Conservation (phyloP, 92 coral and sea anemone species). For the Montipora capitata region DNA sequence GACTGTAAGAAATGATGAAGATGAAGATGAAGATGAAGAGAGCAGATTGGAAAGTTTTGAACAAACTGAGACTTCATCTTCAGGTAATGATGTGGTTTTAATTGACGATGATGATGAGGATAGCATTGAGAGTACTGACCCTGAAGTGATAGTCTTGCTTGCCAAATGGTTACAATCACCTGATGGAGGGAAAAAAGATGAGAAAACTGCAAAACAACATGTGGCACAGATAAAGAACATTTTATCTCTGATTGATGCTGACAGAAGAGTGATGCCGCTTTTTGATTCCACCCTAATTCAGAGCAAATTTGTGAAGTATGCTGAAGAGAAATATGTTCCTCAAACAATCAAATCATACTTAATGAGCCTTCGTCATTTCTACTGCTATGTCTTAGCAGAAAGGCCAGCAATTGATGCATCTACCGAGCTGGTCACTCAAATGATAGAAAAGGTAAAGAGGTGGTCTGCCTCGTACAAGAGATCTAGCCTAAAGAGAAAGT, state of each 20-base stretch:
- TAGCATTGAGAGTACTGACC: constrained; percentile 31
- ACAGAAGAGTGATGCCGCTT: constrained; percentile 14
- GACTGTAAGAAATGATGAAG: constrained; percentile 16
- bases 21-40: constrained; percentile 15
- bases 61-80: constrained; percentile 27
- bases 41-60: constrained; percentile 22
- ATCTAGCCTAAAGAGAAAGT: constrained; percentile 36
- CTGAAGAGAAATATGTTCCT: constrained; percentile 28
- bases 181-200: constrained; percentile 49
- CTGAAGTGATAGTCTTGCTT: constrained; percentile 38
- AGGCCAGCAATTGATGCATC: constrained; percentile 33
- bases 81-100: constrained; percentile 14
- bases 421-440: background rate
- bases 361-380: constrained; percentile 73
- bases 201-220: constrained; percentile 68
- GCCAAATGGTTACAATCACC: constrained; percentile 52
- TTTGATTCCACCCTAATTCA: constrained; percentile 31
- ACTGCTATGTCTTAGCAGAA: constrained; percentile 45
- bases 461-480: constrained; percentile 64
- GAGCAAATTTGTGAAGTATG: constrained; percentile 8
- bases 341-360: constrained; percentile 71
- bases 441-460: constrained; percentile 46
- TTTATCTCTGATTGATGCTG: constrained; percentile 38
- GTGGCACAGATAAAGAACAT: constrained; percentile 36
- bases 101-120: constrained; percentile 18